Conservation (phyloP, 2,113 vertebrate species). For the Muscicapa adusta region DNA sequence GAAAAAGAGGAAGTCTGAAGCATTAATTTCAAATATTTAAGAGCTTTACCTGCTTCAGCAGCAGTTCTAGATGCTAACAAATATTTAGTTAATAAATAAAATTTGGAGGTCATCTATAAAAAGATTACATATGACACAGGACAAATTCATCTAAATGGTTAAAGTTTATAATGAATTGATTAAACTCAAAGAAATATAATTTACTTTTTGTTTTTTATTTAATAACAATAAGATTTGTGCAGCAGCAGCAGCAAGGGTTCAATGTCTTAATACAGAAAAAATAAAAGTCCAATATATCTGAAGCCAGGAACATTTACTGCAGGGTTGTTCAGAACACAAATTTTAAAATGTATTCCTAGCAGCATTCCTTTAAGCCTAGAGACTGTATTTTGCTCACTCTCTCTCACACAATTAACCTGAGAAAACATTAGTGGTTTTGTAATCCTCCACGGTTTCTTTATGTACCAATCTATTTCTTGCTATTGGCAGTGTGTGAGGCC, state of each 20-base stretch:
- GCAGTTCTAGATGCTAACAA: background rate
- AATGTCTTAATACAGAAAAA: background rate
- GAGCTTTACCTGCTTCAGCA: background rate
- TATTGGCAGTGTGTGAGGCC: background rate
- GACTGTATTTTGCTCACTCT: background rate
- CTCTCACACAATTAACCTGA: background rate
- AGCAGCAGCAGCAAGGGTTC: background rate
- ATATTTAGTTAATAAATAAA: background rate
- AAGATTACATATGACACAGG: background rate
- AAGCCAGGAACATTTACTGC: background rate
- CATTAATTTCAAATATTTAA: background rate
- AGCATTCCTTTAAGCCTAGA: background rate
- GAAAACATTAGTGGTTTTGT: conserved; percentile 15
- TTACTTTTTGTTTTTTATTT: background rate
- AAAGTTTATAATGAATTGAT: background rate
- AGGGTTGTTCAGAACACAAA: background rate
- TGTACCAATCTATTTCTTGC: background rate
- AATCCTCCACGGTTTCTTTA: background rate
- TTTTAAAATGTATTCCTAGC: background rate
- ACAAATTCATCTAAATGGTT: background rate
- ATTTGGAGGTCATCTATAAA: background rate
- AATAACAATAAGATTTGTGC: background rate
- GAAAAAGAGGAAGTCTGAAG: background rate
- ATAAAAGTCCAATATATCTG: background rate
- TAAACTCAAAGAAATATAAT: background rate